phyloP scores from a whole-genome alignment of 2,113 vertebrate species.

The Labeo catla region DNA sequence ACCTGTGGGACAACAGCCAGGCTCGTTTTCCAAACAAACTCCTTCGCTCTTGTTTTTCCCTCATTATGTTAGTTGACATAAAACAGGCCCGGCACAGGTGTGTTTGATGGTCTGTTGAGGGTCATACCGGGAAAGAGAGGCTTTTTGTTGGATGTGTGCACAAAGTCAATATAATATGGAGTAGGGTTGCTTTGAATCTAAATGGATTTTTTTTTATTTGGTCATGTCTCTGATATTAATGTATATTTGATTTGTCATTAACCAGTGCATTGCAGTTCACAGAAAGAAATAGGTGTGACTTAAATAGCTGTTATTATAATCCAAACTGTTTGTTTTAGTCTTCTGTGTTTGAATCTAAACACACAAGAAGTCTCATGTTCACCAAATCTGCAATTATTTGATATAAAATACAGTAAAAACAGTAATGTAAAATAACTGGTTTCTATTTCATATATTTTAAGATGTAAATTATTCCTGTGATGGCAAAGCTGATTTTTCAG shows the following conservation, averaged over 20 bases:
- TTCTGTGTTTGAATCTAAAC: not conserved
- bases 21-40: conserved; percentile 78
- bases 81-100: conserved; percentile 68
- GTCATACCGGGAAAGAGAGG: conserved; percentile 44
- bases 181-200: conserved; percentile 38
- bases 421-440: not conserved
- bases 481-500: too few species aligned
- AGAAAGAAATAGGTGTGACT: not conserved
- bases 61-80: conserved; percentile 68
- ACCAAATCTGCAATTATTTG: not conserved
- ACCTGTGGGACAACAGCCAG: conserved; percentile 71
- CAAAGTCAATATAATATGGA: conserved; percentile 49
- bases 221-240: not conserved
- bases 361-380: not conserved
- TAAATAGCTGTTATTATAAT: not conserved
- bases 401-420: not conserved
- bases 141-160: conserved; percentile 25
- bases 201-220: conserved; percentile 26
- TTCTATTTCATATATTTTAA: not conserved
- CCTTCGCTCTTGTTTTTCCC: conserved; percentile 60
- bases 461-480: too few species aligned
- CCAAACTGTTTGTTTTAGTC: not conserved
- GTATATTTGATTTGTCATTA: conserved; percentile 4
- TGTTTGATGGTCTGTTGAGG: conserved; percentile 68
- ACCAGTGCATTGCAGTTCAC: not conserved